Evolutionary conservation across 2,113 vertebrate species (phyloP), one percentile per base, ranked within the genome.

Genomic region (Leptodactylus fuscus): DNA sequence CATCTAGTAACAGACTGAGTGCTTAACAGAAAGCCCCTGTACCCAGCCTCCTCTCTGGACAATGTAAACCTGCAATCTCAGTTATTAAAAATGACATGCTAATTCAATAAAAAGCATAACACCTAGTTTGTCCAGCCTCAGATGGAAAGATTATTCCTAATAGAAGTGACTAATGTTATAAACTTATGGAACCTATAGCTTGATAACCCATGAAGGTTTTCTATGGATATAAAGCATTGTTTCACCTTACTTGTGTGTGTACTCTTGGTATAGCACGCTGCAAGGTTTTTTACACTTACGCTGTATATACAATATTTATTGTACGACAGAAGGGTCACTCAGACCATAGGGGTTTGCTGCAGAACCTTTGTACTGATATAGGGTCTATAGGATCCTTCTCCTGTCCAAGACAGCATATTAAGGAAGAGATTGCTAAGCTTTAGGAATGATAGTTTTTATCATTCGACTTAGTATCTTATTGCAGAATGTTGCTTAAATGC

Each of bases 51-150:
- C 70, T 48, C 15, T 58, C 81, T 82, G 67, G 44, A 82, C 15
- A 82, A 73, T 73, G 69, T 73, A 51, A 82, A 48, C 48, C 51
- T 44, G 67, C 81, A 58, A 20, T 73, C 46, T 41, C 41, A 32
- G 13, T 55, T 55, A 82, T 82, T 82, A 73, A 55, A 70, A 51
- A 82, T 82, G 81, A 71, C 81, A 82, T 41, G 22, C 55, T 53
- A 71, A 70, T 71, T 82, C 67, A 82, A 82, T 82, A 71, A 73
- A 58, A 73, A 22, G 38, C 12, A 73, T 82, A 46, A 11, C 81
- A 82, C 67, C 69, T 82, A 73, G 67, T 73, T 73, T 73, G 34
- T 82, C 34, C 69, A 73, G 67, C 20, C 81, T 82, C 65, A 8
- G n/a, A 82, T 73, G 67, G 34, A 49, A 55, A 55, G 81, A 55